phyloP scores from a whole-genome alignment of 1,140 invertebrate species.

The Drosophila repletoides region DNA sequence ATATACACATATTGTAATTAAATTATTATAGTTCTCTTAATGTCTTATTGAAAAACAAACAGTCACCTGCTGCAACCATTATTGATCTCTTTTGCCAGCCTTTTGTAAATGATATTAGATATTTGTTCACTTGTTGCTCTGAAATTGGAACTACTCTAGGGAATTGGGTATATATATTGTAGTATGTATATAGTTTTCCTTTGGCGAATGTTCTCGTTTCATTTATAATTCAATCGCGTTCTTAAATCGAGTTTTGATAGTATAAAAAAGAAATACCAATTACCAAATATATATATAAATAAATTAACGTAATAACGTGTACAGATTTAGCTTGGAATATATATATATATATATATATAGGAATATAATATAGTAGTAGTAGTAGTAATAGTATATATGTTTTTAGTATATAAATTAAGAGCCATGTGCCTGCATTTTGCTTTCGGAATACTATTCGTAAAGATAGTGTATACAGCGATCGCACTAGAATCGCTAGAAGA shows the following conservation, averaged over 20 bases:
- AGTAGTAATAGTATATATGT: slow-evolving; percentile 19
- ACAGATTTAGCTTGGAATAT: slow-evolving; percentile 47
- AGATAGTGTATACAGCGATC: slow-evolving; percentile 49
- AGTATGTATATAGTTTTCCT: no score
- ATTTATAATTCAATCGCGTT: slow-evolving; percentile 10
- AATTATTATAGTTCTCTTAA: slow-evolving; percentile 4
- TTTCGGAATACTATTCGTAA: slow-evolving; percentile 63
- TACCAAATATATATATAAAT: slow-evolving; percentile 19
- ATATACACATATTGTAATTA: background rate
- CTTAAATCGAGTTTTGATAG: slow-evolving; percentile 16
- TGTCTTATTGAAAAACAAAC: slow-evolving; percentile 1
- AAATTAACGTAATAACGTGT: slow-evolving; percentile 21
- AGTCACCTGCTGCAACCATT: background rate
- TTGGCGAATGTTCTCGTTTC: slow-evolving; percentile 57
- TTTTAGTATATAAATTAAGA: slow-evolving; percentile 22
- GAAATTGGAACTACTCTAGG: slow-evolving; percentile 13
- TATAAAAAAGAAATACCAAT: slow-evolving; percentile 23
- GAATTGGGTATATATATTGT: no score
- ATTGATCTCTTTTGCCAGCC: slow-evolving; percentile 13
- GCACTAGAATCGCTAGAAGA: background rate
- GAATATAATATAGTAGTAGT: slow-evolving; percentile 2
- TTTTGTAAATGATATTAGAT: slow-evolving; percentile 44
- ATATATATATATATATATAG: slow-evolving; percentile 33
- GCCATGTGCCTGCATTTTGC: slow-evolving; percentile 51
- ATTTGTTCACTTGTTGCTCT: slow-evolving; percentile 32